A percentile compares a stretch with the other conserved stretches of the same genome.
These are phyloP conservation scores for Ophion slaviceki DNA, from an alignment of 2,888 invertebrate genomes.

Conservation along the genomic window DNA sequence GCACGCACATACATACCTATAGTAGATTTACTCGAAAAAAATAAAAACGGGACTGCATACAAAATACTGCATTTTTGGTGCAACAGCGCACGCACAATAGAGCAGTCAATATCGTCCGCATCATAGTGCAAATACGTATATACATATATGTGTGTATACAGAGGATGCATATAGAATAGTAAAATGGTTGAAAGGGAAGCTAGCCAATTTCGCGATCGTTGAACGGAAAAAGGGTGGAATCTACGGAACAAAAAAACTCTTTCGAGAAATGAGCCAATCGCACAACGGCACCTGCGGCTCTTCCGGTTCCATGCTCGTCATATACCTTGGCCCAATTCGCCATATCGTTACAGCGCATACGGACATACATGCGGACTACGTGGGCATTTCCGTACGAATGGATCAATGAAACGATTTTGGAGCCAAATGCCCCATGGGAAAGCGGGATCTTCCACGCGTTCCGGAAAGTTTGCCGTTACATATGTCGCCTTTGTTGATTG, in stretches of 20 bases:
- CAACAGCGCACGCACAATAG: slow-evolving; percentile 38
- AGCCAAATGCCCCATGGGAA: slow-evolving; percentile 34
- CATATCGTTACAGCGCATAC: neutral
- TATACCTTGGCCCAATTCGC: slow-evolving; percentile 36
- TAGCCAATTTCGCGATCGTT: slow-evolving; percentile 47
- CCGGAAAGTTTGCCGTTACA: slow-evolving; percentile 27
- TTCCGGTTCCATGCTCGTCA: slow-evolving; percentile 37
- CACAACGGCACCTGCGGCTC: slow-evolving; percentile 54
- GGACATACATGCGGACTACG: slow-evolving; percentile 26
- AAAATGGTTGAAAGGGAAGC: slow-evolving; percentile 48
- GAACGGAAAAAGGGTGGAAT: slow-evolving; percentile 40
- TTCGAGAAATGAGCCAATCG: slow-evolving; percentile 52
- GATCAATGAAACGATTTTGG: slow-evolving; percentile 46
- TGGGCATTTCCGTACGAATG: slow-evolving; percentile 9
- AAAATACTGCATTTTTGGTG: slow-evolving; percentile 50
- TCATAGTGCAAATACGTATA: neutral
- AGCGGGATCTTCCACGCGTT: slow-evolving; percentile 19
- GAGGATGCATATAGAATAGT: slow-evolving; percentile 38
- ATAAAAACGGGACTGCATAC: slow-evolving; percentile 24
- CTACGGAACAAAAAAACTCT: slow-evolving; percentile 37
- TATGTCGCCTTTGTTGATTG: neutral
- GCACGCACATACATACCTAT: too few relatives aligned
- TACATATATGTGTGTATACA: slow-evolving; percentile 8
- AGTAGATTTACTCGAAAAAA: neutral
- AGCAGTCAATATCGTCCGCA: slow-evolving; percentile 24